Evolutionary conservation across 1,140 invertebrate species (phyloP).

Genomic region (Cherax destructor): DNA sequence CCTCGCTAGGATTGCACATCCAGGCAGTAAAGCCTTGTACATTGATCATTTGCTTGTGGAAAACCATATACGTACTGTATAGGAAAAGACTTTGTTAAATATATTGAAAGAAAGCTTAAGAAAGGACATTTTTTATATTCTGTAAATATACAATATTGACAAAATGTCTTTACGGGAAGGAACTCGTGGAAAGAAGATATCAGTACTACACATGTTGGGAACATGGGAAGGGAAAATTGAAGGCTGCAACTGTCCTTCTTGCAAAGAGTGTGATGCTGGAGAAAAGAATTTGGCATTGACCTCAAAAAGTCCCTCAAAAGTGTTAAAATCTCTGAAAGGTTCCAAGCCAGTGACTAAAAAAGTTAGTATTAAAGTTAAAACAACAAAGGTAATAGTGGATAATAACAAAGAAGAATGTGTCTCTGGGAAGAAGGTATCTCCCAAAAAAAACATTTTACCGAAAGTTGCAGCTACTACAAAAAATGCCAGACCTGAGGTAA

Average conservation of each 20-base stretch:
- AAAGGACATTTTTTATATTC: background rate
- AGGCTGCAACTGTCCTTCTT: slow-evolving; percentile 62
- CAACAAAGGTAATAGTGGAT: slow-evolving; percentile 30
- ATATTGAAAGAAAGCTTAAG: background rate
- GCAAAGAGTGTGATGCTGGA: slow-evolving; percentile 56
- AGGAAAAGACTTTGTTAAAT: background rate
- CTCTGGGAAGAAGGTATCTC: background rate
- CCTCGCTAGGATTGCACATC: slow-evolving; percentile 30
- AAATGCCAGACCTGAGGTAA: background rate
- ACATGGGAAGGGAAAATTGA: slow-evolving; percentile 65
- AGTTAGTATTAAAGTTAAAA: slow-evolving; percentile 39
- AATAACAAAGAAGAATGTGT: background rate
- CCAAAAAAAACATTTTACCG: background rate
- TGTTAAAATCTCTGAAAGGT: slow-evolving; percentile 27
- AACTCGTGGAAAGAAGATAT: slow-evolving; percentile 67
- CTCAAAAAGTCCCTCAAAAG: slow-evolving; percentile 45
- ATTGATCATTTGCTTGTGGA: background rate
- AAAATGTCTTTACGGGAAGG: slow-evolving; percentile 55
- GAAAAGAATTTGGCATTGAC: slow-evolving; percentile 9
- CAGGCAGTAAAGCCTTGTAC: background rate
- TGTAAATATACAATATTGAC: background rate
- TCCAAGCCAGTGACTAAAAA: slow-evolving; percentile 37
- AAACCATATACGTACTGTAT: background rate
- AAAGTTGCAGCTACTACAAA: background rate
- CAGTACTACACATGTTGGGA: slow-evolving; percentile 68